Base-by-base conservation (phyloP, 2,888 invertebrate species). In the Globia sparganii region DNA sequence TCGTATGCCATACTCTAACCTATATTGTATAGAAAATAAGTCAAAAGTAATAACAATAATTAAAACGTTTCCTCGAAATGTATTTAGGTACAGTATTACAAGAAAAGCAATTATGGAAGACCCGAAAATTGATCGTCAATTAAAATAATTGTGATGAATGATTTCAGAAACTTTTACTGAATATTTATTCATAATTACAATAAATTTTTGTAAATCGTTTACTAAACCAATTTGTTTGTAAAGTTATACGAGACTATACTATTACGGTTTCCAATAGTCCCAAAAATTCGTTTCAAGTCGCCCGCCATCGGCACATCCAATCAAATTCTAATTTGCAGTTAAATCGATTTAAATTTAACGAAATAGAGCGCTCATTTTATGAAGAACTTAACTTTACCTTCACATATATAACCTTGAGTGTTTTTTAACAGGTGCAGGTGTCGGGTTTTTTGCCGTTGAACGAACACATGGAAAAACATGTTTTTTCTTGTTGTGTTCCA, bases 301-400 rank as follows among this genome's bases (percentile, higher is more conserved):
- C 69, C 84, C 86, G 78, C 86, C 68, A 77, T 76, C 83, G 77
- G 81, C 84, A 83, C 86, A 87, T 90, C 90, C 91, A 91, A 90
- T 91, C 89, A 90, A 91, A 91, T 91, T 90, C 88, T 90, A 91
- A 91, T 91, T 90, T 90, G 87, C 87, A 86, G 85, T 86, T 87
- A 87, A 90, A 91, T 89, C 87, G 88, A 90, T 90, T 89, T 82
- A 81, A 88, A 88, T 90, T 89, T 86, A 90, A 90, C 87, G 81
- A 84, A 81, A 86, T 84, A 78, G 75, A 84, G 67, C 74, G 34
- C 64, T 79, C 65, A 80, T 81, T 87, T 83, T 73, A 86, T 80
- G 72, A 74, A 78, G 73, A 56, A 58, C 49, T 67, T 80, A 61
- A 75, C 70, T 70, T 77, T 80, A 64, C 59, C 61, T 72, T 43